Evolutionary conservation across 2,888 invertebrate species (phyloP).

Genomic region (Lochmaea crataegi): DNA sequence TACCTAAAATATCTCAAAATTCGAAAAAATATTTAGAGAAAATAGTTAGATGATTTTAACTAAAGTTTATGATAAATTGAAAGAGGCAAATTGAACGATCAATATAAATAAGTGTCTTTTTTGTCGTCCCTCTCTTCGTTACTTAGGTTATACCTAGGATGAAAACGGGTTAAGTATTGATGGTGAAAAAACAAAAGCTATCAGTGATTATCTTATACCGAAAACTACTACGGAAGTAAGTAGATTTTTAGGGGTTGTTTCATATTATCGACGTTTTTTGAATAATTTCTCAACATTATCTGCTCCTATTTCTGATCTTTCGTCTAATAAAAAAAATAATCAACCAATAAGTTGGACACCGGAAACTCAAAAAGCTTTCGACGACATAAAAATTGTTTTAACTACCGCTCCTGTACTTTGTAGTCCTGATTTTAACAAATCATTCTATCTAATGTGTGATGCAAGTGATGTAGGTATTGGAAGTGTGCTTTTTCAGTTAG

Average conservation of each 20-base stretch:
- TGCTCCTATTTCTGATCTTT: constrained; percentile 38
- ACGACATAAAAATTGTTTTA: no score
- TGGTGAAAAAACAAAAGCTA: constrained; percentile 19
- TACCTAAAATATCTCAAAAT: not conserved
- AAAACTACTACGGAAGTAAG: constrained; percentile 37
- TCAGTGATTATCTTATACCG: constrained; percentile 18
- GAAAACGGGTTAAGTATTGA: constrained; percentile 27
- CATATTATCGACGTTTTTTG: constrained; percentile 37
- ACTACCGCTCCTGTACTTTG: constrained; percentile 45
- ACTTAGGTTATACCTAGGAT: constrained; percentile 26
- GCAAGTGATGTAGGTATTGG: constrained; percentile 43
- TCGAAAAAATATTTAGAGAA: no score
- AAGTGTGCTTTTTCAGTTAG: no score
- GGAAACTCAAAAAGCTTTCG: constrained; percentile 35
- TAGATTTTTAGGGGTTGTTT: constrained; percentile 36
- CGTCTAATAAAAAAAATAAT: constrained; percentile 40
- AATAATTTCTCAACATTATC: constrained; percentile 33
- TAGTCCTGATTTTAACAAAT: no score
- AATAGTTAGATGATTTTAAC: no score
- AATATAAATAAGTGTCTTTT: constrained; percentile 25
- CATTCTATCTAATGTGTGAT: constrained; percentile 39
- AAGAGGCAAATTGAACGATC: not conserved
- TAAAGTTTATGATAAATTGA: no score
- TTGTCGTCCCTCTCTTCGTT: constrained; percentile 25
- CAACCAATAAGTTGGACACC: constrained; percentile 39